phyloP scores from a whole-genome alignment of 2,888 invertebrate genomes.

The Agrypnus murinus region DNA sequence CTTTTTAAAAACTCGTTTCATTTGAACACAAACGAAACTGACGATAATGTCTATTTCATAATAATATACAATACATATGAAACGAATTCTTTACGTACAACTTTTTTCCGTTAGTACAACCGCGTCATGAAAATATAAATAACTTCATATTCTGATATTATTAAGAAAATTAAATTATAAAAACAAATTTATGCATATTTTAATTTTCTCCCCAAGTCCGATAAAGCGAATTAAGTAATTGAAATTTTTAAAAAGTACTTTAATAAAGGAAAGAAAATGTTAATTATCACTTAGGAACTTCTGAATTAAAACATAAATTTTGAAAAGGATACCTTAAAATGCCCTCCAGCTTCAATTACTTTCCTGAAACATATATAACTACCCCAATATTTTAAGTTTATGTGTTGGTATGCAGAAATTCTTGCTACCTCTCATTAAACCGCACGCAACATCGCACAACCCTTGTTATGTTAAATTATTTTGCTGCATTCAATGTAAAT shows the following conservation, averaged over 20 bases:
- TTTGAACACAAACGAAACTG: too few relatives aligned
- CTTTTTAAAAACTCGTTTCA: too few relatives aligned
- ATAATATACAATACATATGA: too few relatives aligned
- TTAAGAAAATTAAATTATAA: too few relatives aligned
- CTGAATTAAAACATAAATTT: background rate
- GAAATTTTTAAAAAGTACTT: too few relatives aligned
- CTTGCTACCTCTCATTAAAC: constrained; percentile 30
- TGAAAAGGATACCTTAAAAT: background rate
- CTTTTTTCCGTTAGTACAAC: too few relatives aligned
- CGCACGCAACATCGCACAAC: constrained; percentile 30
- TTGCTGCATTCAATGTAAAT: constrained; percentile 25
- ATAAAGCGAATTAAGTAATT: background rate
- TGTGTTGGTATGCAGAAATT: constrained; percentile 38
- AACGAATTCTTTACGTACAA: too few relatives aligned
- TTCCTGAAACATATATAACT: constrained; percentile 25
- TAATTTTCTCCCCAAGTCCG: background rate
- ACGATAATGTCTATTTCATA: too few relatives aligned
- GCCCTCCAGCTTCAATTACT: constrained; percentile 4
- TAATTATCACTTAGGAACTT: constrained; percentile 7
- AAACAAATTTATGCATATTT: background rate
- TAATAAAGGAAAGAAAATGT: too few relatives aligned
- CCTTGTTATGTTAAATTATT: constrained; percentile 31
- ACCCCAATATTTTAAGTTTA: constrained; percentile 38
- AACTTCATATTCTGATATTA: too few relatives aligned
- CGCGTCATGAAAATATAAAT: too few relatives aligned